Conservation (phyloP, 1,140 invertebrate genomes). For the Drosophila lini region DNA sequence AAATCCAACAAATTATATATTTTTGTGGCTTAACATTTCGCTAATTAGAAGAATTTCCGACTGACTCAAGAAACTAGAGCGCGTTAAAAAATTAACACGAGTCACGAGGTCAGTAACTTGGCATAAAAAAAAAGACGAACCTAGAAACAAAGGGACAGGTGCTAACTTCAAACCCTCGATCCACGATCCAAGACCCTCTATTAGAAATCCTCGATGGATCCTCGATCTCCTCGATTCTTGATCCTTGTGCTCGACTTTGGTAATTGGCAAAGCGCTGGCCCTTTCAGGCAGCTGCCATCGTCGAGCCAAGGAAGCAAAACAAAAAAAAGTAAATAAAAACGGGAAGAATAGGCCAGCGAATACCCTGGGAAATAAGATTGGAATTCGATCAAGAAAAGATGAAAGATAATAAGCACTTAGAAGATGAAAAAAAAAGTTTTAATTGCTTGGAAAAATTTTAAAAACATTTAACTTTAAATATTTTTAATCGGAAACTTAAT, state of each 20-base stretch:
- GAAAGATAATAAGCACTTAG: no score
- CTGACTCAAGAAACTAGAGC: constrained; percentile 9
- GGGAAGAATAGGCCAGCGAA: not conserved
- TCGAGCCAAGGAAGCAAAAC: constrained; percentile 5
- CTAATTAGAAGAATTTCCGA: constrained; percentile 16
- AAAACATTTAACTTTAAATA: no score
- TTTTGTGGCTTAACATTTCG: constrained; percentile 16
- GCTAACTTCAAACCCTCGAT: constrained; percentile 38
- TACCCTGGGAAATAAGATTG: constrained; percentile 3
- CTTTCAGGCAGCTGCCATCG: constrained; percentile 41
- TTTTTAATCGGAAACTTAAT: no score
- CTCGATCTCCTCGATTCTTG: constrained; percentile 11
- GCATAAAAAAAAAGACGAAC: constrained; percentile 1
- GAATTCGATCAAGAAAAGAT: no score
- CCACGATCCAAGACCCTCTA: constrained; percentile 35
- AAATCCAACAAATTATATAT: constrained; percentile 55
- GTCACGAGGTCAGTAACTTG: constrained; percentile 28
- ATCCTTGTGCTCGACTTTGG: constrained; percentile 40
- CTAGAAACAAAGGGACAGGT: constrained; percentile 50
- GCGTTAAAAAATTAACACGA: constrained; percentile 43
- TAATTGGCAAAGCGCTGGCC: constrained; percentile 59
- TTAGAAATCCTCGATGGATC: constrained; percentile 5
- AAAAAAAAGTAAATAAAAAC: constrained; percentile 18
- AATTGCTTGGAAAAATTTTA: no score
- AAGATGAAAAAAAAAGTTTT: no score